Conservation (phyloP, 2,113 vertebrate species). For the Ondatra zibethicus region DNA sequence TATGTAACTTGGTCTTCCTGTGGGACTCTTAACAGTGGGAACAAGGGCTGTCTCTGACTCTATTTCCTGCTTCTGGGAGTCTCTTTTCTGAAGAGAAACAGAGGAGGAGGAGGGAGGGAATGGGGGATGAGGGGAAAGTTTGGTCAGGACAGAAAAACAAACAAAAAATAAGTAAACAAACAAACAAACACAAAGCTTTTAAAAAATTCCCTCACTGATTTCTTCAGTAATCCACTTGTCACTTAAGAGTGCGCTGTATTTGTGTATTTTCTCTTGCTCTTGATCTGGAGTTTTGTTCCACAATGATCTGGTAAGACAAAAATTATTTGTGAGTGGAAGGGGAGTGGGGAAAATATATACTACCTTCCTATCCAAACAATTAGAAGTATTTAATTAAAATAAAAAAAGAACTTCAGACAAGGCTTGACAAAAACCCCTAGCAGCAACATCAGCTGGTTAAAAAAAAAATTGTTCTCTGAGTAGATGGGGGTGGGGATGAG, state of each 20-base stretch:
- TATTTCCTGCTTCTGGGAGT: not conserved
- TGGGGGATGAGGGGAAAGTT: not conserved
- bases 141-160: not conserved
- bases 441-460: too few species aligned
- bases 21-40: not conserved
- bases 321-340: not conserved
- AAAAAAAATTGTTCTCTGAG: not conserved
- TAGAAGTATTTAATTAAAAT: too few species aligned
- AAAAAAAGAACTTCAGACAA: too few species aligned
- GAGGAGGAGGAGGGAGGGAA: not conserved
- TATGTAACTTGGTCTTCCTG: not conserved
- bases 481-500: accelerated
- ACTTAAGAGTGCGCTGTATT: not conserved
- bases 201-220: not conserved
- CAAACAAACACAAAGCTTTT: not conserved
- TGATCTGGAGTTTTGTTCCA: not conserved
- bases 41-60: not conserved
- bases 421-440: too few species aligned
- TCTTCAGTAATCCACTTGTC: not conserved
- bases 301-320: not conserved
- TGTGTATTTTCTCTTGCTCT: not conserved
- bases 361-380: too few species aligned
- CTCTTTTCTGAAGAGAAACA: not conserved
- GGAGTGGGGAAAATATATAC: too few species aligned
- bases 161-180: not conserved